Conservation (phyloP, 2,888 invertebrate species). For the Spisula solida region DNA sequence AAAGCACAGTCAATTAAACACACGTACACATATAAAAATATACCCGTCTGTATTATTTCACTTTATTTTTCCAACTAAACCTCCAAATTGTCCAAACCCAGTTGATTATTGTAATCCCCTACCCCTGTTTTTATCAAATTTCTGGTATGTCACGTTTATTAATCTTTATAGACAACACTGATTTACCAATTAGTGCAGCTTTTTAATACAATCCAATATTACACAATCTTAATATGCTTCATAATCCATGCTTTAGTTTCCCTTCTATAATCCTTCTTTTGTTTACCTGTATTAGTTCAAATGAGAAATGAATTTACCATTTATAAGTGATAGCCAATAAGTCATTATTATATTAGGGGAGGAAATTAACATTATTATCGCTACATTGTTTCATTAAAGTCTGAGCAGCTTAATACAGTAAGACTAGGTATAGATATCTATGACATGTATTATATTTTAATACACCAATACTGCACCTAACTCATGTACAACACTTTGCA, state of each 20-base stretch:
- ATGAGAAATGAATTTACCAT: constrained; percentile 25
- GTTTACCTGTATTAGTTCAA: constrained; percentile 54
- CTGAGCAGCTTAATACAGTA: too few species aligned
- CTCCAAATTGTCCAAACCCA: background rate
- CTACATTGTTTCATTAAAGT: too few species aligned
- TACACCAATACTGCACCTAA: too few species aligned
- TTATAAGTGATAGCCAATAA: constrained; percentile 21
- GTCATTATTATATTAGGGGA: background rate
- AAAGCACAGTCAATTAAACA: background rate
- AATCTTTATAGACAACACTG: constrained; percentile 54
- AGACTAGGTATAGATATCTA: too few species aligned
- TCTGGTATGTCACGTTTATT: constrained; percentile 28
- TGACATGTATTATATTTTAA: too few species aligned
- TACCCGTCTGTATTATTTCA: too few species aligned
- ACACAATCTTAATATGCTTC: constrained; percentile 53
- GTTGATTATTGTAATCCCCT: background rate
- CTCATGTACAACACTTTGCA: too few species aligned
- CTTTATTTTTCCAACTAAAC: background rate
- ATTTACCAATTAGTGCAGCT: constrained; percentile 35
- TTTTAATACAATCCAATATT: constrained; percentile 44
- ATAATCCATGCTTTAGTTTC: constrained; percentile 50
- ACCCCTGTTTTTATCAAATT: background rate
- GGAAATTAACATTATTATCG: constrained; percentile 4
- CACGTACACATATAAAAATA: background rate
- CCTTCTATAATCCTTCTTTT: constrained; percentile 52